Conservation (phyloP, 2,797 vertebrate species). For the Sebastes iracundus region DNA sequence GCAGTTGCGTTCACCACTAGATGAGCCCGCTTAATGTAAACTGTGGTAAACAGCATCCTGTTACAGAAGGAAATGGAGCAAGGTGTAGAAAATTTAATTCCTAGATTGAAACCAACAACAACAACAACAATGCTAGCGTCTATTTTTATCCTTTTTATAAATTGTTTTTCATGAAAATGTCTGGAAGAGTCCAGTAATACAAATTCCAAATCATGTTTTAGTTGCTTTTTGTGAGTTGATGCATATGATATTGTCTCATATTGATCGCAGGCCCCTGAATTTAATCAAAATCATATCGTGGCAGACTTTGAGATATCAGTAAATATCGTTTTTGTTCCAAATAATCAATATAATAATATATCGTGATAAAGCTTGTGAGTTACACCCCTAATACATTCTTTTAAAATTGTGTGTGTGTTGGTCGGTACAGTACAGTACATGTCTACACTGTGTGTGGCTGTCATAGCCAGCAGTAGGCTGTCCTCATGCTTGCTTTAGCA, state of each 20-base stretch:
- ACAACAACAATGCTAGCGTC: neutral
- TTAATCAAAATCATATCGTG: too few species aligned
- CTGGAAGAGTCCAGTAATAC: too few species aligned
- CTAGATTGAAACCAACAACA: neutral
- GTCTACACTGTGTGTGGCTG: conserved; percentile 30
- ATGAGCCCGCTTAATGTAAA: neutral
- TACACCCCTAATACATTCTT: neutral
- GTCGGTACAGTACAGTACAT: conserved; percentile 6
- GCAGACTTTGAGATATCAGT: too few species aligned
- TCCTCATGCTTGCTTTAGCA: conserved; percentile 73
- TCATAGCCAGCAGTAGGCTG: conserved; percentile 59
- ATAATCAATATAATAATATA: too few species aligned
- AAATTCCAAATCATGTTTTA: too few species aligned
- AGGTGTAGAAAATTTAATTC: neutral
- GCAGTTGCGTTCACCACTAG: neutral
- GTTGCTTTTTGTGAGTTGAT: too few species aligned
- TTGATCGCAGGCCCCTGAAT: too few species aligned
- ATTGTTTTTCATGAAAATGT: too few species aligned
- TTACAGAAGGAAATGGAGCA: neutral
- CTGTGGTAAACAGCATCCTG: neutral
- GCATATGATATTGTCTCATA: too few species aligned
- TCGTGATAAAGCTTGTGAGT: too few species aligned
- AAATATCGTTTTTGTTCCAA: too few species aligned
- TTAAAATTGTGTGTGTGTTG: conserved; percentile 6
- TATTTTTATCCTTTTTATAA: too few species aligned